These are phyloP conservation scores for Periphyllus acericola DNA, from an alignment of 2,888 invertebrate species.

Conservation along the genomic window DNA sequence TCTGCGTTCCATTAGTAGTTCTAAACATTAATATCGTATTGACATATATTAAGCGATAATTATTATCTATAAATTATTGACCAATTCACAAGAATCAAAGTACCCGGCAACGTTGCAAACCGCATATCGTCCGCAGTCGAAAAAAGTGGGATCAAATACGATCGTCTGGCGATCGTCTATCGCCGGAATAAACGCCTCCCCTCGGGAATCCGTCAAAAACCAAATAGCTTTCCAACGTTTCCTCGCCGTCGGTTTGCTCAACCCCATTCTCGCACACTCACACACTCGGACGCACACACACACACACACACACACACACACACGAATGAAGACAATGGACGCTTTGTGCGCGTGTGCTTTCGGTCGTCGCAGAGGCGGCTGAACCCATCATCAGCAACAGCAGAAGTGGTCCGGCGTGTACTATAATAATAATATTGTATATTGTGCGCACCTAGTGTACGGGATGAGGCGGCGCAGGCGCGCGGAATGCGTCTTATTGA, in stretches of 20 bases:
- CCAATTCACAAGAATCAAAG: too few species aligned
- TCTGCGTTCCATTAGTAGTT: too few species aligned
- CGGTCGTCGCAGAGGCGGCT: not conserved
- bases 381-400: not conserved
- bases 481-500: slow-evolving; percentile 55
- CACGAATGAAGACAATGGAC: slow-evolving; percentile 33
- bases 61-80: too few species aligned
- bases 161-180: too few species aligned
- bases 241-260: not conserved
- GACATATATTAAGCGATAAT: too few species aligned
- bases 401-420: slow-evolving; percentile 17
- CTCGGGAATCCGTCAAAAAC: too few species aligned
- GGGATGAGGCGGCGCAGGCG: not conserved
- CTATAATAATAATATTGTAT: slow-evolving; percentile 10
- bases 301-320: not conserved
- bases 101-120: too few species aligned
- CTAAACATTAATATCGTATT: too few species aligned
- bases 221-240: not conserved
- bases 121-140: too few species aligned
- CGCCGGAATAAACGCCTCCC: too few species aligned
- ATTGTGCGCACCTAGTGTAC: not conserved
- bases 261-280: not conserved
- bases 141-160: too few species aligned
- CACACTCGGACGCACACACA: not conserved
- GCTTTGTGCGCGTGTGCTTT: slow-evolving; percentile 24